Base-by-base conservation (phyloP, 2,888 invertebrate species). In the Drosophila tanythrix region DNA sequence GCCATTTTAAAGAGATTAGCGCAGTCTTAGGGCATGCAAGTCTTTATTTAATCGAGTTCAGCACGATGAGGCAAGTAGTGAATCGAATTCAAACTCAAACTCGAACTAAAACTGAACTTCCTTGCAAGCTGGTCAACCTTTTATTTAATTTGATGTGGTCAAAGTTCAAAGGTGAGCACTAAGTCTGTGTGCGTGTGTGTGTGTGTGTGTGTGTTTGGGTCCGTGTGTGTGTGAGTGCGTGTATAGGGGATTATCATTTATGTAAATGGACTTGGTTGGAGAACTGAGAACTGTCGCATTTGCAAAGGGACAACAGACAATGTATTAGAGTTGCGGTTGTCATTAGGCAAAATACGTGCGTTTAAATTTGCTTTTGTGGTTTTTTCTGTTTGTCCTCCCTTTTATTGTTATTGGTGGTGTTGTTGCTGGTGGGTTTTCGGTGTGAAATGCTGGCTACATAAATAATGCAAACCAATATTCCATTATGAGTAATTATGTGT, bases 111-210 rank as follows among this genome's bases (percentile, higher is more conserved):
- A 46, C 63, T 72, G 40, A 67, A 60, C 63, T 53, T 58, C 46
- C 52, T 60, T 48, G 56, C 61, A 52, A 80, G 70, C 70, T 71
- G 76, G 76, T 71, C 65, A 79, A 76, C 88, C 88, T 80, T 88
- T 83, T 80, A 82, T 88, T 83, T 88, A 88, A 82, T 82, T 85
- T 77, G 74, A 70, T 80, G 80, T 70, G 84, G 74, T 71, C 72
- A 85, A 85, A 88, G 88, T 82, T 83, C 85, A 83, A 83, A 83
- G 86, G 88, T 85, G 67, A 82, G 48, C 15, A 27, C 51, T 43
- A 48, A n/a, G 13, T 55, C 25, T 60, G 33, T 55, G 46, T 48
- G 48, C 33, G 48, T 29, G 48, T 50, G 15, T 57, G 40, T 55
- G 53, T 46, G 58, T 33, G 31, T n/a, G 46, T 38, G 27, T 29